These are phyloP conservation scores for Phenacoccus solenopsis DNA, from an alignment of 1,140 invertebrate genomes.

Conservation along the genomic window DNA sequence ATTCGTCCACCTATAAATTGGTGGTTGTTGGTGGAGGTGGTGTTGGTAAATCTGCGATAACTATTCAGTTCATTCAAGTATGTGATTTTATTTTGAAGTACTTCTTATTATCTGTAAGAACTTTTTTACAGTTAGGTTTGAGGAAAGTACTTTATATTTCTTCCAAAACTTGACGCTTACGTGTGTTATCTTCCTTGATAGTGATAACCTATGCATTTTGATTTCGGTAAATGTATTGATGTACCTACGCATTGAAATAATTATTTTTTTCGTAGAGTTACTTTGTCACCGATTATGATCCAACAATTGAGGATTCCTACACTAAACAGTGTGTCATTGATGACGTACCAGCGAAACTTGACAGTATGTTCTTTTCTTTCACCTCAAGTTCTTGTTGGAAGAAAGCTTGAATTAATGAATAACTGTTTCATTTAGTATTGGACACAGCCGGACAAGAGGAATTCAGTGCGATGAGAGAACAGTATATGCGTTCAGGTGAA, in stretches of 20 bases:
- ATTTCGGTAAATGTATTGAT: too few relatives aligned
- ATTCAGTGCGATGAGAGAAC: conserved; percentile 93
- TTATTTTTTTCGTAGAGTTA: conserved; percentile 71
- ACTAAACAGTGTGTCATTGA: conserved; percentile 93
- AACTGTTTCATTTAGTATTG: conserved; percentile 48
- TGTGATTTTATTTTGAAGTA: conserved; percentile 24
- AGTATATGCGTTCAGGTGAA: conserved; percentile 92
- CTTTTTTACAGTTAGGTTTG: too few relatives aligned
- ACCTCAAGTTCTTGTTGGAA: background rate
- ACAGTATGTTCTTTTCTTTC: conserved; percentile 60
- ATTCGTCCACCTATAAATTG: conserved; percentile 68
- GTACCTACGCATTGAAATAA: too few relatives aligned
- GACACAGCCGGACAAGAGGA: conserved; percentile 97
- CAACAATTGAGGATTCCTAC: conserved; percentile 87
- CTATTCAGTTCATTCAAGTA: conserved; percentile 87
- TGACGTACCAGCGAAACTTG: conserved; percentile 81
- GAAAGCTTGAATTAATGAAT: conserved; percentile 4
- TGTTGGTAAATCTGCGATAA: conserved; percentile 82
- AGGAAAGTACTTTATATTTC: too few relatives aligned
- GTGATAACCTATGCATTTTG: too few relatives aligned
- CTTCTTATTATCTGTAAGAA: too few relatives aligned
- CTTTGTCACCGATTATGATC: conserved; percentile 87
- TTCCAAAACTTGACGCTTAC: too few relatives aligned
- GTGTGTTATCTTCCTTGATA: too few relatives aligned
- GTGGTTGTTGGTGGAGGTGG: conserved; percentile 83